phyloP scores from a whole-genome alignment of 2,888 invertebrate genomes.

The Thera britannica region DNA sequence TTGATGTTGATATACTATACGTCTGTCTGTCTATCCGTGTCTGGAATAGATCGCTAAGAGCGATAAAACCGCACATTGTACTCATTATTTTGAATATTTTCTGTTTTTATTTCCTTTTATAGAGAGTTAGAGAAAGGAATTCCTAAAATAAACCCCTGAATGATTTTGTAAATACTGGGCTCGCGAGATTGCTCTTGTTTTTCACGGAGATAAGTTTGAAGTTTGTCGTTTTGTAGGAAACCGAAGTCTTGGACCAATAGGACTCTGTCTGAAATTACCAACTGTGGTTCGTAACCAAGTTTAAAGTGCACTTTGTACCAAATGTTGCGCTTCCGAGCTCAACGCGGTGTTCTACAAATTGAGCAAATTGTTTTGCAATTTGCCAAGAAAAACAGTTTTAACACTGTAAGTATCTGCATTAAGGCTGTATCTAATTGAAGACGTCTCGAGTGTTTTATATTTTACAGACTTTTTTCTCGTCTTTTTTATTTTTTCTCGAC shows the following conservation, averaged over 20 bases:
- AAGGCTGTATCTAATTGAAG: background rate
- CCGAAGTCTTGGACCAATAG: background rate
- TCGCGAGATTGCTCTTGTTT: too few relatives aligned
- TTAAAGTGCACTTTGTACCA: constrained; percentile 59
- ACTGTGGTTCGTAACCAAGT: constrained; percentile 50
- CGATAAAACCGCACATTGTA: too few relatives aligned
- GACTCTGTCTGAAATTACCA: constrained; percentile 25
- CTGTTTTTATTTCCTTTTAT: too few relatives aligned
- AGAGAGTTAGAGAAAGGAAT: too few relatives aligned
- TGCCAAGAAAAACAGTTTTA: constrained; percentile 20
- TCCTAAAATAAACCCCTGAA: too few relatives aligned
- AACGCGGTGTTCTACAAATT: constrained; percentile 28
- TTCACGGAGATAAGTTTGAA: background rate
- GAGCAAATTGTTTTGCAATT: constrained; percentile 25
- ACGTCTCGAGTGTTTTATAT: background rate
- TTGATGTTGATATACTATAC: too few relatives aligned
- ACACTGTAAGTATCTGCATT: constrained; percentile 1
- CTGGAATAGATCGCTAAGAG: too few relatives aligned
- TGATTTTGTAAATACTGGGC: too few relatives aligned
- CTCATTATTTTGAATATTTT: too few relatives aligned
- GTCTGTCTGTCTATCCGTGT: too few relatives aligned
- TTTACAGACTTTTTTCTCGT: too few relatives aligned
- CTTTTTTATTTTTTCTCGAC: too few relatives aligned
- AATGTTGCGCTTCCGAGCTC: constrained; percentile 50
- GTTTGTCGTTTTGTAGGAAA: constrained; percentile 3